phyloP scores from a whole-genome alignment of 2,888 invertebrate genomes.

The Himalopsyche tibetana region DNA sequence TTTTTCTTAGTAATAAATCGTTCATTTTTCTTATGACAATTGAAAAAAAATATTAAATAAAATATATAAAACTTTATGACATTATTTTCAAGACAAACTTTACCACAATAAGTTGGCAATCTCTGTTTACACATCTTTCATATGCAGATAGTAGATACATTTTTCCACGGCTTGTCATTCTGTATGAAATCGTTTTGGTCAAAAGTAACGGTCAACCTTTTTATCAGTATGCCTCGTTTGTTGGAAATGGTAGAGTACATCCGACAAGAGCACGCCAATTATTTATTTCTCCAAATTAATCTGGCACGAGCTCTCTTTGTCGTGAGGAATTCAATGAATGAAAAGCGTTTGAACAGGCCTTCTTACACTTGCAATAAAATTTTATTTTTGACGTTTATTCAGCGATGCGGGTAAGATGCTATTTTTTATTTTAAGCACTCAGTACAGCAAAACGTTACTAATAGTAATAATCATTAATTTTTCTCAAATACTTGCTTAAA shows the following conservation, averaged over 20 bases:
- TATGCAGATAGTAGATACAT: slow-evolving; percentile 30
- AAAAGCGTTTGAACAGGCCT: slow-evolving; percentile 23
- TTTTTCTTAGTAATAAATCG: no score
- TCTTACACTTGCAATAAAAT: background rate
- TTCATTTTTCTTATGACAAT: no score
- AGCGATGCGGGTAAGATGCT: background rate
- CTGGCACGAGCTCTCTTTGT: slow-evolving; percentile 20
- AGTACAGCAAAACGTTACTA: no score
- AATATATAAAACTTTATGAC: no score
- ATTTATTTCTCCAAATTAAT: slow-evolving; percentile 26
- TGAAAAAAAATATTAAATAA: no score
- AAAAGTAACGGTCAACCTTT: slow-evolving; percentile 30
- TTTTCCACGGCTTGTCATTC: slow-evolving; percentile 20
- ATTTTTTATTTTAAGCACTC: background rate
- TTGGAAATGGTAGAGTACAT: background rate
- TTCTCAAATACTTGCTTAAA: no score
- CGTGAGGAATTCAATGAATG: slow-evolving; percentile 30
- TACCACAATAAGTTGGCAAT: background rate
- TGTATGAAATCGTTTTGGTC: slow-evolving; percentile 19
- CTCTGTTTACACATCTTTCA: background rate
- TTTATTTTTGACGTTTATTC: background rate
- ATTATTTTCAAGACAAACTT: no score
- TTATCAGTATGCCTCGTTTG: background rate
- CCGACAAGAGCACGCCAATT: slow-evolving; percentile 21
- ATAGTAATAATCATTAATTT: no score